Evolutionary conservation across 2,888 invertebrate species (phyloP), one percentile per base, ranked within the genome.

Genomic region (Syritta pipiens): DNA sequence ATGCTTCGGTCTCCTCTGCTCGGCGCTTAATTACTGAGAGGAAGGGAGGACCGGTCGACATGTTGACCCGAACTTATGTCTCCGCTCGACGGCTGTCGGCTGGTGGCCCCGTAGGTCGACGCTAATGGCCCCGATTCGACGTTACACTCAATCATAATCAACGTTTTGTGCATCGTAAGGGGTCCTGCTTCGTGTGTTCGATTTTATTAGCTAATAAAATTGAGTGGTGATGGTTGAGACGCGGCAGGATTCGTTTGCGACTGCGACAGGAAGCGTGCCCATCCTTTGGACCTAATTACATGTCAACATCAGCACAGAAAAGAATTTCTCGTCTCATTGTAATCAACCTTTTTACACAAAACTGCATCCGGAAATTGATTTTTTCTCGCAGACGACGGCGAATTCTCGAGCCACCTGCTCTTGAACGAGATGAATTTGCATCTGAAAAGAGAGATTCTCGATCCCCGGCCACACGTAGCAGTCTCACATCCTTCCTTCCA

Each of bases 361-460:
- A 77, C 28, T 77, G 74, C 72, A 74, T 74, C 79, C 79, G 79
- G 79, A 79, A 79, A 79, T 79, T 79, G 79, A 74, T 79, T 79
- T n/a, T n/a, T n/a, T 79, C 67, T 49, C 53, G 22, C 44, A 57
- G 44, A 51, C 55, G 32, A 12, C 37, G 10, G 19, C 10, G 4
- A 30, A n/a, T n/a, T n/a, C 14, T n/a, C 3, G 19, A 19, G 6
- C 32, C 20, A 40, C 42, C 44, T 62, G 53, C 17, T 28, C 40
- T 46, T 46, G 22, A 30, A 28, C 37, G 28, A 37, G 42, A 67
- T n/a, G 68, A 79, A 79, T 79, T 79, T 74, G 74, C 79, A 79
- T 79, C 57, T 67, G 62, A 74, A 79, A 79, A 79, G 74, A 55
- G n/a, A n/a, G n/a, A n/a, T 49, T 59, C 35, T 22, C 63, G 17